phyloP scores from a whole-genome alignment of 2,113 vertebrate species.

The Mastomys coucha region DNA sequence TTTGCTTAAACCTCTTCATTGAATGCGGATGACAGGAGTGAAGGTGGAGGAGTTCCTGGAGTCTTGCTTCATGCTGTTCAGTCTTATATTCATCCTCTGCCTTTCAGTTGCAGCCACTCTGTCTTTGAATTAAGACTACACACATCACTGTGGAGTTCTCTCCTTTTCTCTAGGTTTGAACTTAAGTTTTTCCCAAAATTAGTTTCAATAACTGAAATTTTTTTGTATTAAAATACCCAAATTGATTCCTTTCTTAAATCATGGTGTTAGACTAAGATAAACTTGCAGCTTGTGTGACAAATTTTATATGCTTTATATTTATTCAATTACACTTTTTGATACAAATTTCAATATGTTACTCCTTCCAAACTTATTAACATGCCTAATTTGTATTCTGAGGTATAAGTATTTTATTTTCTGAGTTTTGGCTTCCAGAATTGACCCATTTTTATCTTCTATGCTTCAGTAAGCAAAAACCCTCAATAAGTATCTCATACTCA shows the following conservation, averaged over 20 bases:
- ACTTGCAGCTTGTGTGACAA: not conserved
- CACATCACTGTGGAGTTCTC: not conserved
- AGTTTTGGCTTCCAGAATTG: not conserved
- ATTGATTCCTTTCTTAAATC: not conserved
- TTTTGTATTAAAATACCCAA: not conserved
- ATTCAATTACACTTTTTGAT: not conserved
- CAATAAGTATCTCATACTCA: not conserved
- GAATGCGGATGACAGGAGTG: not conserved
- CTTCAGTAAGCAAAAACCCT: not conserved
- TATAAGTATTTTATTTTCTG: not conserved
- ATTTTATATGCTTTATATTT: not conserved
- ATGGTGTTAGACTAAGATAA: not conserved
- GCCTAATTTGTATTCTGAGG: not conserved
- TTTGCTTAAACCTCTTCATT: not conserved
- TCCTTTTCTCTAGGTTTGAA: not conserved
- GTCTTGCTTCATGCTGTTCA: not conserved
- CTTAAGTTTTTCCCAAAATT: not conserved
- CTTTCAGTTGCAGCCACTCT: not conserved
- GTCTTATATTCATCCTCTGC: not conserved
- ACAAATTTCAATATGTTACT: not conserved
- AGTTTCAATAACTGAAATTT: not conserved
- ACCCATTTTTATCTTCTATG: slow-evolving; percentile 18
- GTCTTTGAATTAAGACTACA: not conserved
- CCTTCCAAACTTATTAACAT: not conserved
- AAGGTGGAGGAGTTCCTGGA: not conserved